Conservation (phyloP, 2,888 invertebrate genomes). For the Phaonia tiefii region DNA sequence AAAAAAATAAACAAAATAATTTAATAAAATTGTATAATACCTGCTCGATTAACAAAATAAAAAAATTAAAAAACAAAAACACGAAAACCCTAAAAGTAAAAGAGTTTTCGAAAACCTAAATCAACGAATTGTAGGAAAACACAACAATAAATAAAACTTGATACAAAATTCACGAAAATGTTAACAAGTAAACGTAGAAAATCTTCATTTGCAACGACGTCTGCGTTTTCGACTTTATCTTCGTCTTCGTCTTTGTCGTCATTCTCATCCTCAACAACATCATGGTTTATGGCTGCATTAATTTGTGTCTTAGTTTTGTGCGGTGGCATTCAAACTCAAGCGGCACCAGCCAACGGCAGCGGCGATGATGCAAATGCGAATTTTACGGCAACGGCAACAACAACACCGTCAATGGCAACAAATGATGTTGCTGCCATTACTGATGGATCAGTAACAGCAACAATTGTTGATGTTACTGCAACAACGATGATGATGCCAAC, state of each 20-base stretch:
- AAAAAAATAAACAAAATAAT: constrained; percentile 52
- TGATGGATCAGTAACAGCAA: constrained; percentile 49
- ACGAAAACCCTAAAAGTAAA: constrained; percentile 45
- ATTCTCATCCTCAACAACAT: constrained; percentile 28
- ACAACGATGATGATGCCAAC: constrained; percentile 38
- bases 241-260: constrained; percentile 43
- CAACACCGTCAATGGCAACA: constrained; percentile 50
- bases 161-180: constrained; percentile 61
- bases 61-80: neutral
- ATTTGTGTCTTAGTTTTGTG: constrained; percentile 74
- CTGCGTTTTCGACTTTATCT: no score
- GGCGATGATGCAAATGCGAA: constrained; percentile 65
- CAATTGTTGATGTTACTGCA: constrained; percentile 21
- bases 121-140: constrained; percentile 19
- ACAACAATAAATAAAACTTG: constrained; percentile 19
- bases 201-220: constrained; percentile 46
- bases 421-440: constrained; percentile 49
- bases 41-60: neutral
- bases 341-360: constrained; percentile 72
- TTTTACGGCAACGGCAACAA: constrained; percentile 42
- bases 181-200: constrained; percentile 69
- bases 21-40: constrained; percentile 60
- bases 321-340: constrained; percentile 75
- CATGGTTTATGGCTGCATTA: constrained; percentile 68
- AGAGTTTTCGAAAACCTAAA: constrained; percentile 1